Evolutionary conservation across 2,797 vertebrate genomes (phyloP).

Genomic region (Lithobates pipiens): DNA sequence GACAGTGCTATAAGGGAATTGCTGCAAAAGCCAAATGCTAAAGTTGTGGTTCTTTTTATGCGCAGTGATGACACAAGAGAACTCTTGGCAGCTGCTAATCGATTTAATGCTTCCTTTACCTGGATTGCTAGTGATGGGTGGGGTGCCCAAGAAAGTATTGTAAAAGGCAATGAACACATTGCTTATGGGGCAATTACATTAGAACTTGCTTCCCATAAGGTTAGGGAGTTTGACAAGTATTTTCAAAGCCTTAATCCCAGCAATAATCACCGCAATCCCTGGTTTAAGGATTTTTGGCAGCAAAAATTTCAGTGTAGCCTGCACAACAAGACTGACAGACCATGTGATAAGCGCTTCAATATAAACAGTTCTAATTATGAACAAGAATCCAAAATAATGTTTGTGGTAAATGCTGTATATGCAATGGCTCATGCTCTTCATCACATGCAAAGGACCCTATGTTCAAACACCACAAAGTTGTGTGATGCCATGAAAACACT

Average conservation of each 20-base stretch:
- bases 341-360: slow-evolving; percentile 84
- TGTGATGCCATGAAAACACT: slow-evolving; percentile 93
- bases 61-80: slow-evolving; percentile 93
- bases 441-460: slow-evolving; percentile 92
- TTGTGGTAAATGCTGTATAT: slow-evolving; percentile 97
- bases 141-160: slow-evolving; percentile 96
- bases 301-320: slow-evolving; percentile 95
- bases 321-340: slow-evolving; percentile 74
- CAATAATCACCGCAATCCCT: slow-evolving; percentile 92
- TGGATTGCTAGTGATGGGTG: slow-evolving; percentile 98
- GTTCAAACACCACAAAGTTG: slow-evolving; percentile 91
- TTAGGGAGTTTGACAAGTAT: slow-evolving; percentile 91
- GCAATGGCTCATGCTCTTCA: slow-evolving; percentile 96
- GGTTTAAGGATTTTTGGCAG: slow-evolving; percentile 98
- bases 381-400: slow-evolving; percentile 99
- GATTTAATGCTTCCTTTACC: slow-evolving; percentile 93
- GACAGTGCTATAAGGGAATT: slow-evolving; percentile 93
- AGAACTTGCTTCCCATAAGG: slow-evolving; percentile 90
- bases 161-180: slow-evolving; percentile 93
- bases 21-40: slow-evolving; percentile 94
- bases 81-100: slow-evolving; percentile 89
- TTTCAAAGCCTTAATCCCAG: slow-evolving; percentile 89
- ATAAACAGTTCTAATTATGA: slow-evolving; percentile 91
- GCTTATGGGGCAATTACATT: slow-evolving; percentile 95
- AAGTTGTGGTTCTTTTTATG: slow-evolving; percentile 95